phyloP scores from a whole-genome alignment of 2,888 invertebrate species.

The Linyphia triangularis region DNA sequence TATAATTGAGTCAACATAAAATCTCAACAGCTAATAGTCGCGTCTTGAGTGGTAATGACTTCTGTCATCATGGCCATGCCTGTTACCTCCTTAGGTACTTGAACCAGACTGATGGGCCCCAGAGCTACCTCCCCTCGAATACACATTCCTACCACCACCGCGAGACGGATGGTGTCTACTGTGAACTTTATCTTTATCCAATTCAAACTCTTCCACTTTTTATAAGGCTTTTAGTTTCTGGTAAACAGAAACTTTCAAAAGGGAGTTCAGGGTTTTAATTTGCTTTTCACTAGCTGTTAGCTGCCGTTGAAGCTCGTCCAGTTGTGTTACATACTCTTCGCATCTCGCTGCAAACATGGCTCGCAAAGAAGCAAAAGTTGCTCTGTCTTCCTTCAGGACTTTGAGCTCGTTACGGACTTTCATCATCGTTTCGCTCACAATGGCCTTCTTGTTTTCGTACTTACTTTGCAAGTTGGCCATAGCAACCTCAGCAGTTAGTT shows the following conservation, averaged over 20 bases:
- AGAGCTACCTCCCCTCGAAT: conserved; percentile 54
- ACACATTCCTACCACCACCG: conserved; percentile 53
- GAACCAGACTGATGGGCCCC: conserved; percentile 53
- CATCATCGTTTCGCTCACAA: conserved; percentile 98
- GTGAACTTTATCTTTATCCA: conserved; percentile 82
- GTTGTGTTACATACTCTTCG: conserved; percentile 99
- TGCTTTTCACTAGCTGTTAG: conserved; percentile 96
- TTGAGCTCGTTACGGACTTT: conserved; percentile 96
- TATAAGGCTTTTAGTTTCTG: conserved; percentile 98
- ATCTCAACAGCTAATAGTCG: conserved; percentile 53
- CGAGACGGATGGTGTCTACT: conserved; percentile 76
- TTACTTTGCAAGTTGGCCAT: conserved; percentile 98
- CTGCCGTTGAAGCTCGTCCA: conserved; percentile 96
- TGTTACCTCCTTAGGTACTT: conserved; percentile 57
- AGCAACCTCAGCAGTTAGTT: conserved; percentile 98
- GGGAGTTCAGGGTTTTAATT: conserved; percentile 98
- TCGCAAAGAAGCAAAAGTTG: conserved; percentile 95
- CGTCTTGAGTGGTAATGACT: conserved; percentile 64
- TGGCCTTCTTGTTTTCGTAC: conserved; percentile 98
- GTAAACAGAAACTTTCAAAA: conserved; percentile 96
- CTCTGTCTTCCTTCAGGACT: conserved; percentile 98
- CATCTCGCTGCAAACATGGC: conserved; percentile 99
- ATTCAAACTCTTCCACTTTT: conserved; percentile 97
- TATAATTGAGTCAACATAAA: conserved; percentile 1
- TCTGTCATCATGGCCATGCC: conserved; percentile 68